phyloP scores from a whole-genome alignment of 2,888 invertebrate species.

The Cephonodes hylas region DNA sequence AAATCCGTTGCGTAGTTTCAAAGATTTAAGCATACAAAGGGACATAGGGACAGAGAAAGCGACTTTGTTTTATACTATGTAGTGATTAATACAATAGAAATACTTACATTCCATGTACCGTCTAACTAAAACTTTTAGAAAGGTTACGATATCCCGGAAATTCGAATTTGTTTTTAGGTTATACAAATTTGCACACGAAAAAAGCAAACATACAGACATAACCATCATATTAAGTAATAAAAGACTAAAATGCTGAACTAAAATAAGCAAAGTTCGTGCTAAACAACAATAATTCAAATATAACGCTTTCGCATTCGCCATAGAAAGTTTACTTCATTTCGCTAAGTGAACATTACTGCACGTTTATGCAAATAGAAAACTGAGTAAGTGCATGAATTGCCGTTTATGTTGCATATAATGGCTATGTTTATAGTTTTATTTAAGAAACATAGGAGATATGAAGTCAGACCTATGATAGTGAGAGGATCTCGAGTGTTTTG shows the following conservation, averaged over 20 bases:
- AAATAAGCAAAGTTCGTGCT: not conserved
- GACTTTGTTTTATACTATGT: no score
- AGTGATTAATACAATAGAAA: no score
- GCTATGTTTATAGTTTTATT: not conserved
- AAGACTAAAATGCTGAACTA: not conserved
- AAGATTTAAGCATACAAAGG: no score
- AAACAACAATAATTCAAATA: not conserved
- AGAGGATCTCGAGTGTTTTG: no score
- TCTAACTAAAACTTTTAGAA: no score
- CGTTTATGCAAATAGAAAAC: constrained; percentile 7
- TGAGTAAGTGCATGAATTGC: constrained; percentile 5
- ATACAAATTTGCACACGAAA: no score
- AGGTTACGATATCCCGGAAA: no score
- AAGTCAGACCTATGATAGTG: not conserved
- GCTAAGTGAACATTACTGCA: constrained; percentile 11
- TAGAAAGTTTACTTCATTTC: constrained; percentile 11
- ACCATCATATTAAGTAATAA: not conserved
- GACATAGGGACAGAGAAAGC: no score
- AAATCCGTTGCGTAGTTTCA: no score
- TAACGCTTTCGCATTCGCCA: constrained; percentile 1
- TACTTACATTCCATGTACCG: no score
- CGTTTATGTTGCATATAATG: not conserved
- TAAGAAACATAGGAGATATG: not conserved
- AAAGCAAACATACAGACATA: not conserved
- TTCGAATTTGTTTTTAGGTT: not conserved